A percentile compares a stretch with the other conserved stretches of the same genome.
These are phyloP conservation scores for Hemichromis elongatus DNA, from an alignment of 2,113 vertebrate genomes.

Conservation along the genomic window DNA sequence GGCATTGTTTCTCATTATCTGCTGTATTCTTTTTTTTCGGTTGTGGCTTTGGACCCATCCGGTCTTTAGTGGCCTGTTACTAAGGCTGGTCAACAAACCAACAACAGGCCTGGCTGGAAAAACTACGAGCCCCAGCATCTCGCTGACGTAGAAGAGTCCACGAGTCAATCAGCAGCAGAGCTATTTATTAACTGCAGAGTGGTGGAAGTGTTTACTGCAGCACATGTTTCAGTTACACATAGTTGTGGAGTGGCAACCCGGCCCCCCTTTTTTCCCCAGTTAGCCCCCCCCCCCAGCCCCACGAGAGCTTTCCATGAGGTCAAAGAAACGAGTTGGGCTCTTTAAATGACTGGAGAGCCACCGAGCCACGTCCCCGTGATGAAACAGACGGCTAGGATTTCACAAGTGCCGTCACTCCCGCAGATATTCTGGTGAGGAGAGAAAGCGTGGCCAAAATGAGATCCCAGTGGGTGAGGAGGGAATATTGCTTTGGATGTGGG, in stretches of 20 bases:
- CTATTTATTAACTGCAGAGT: conserved; percentile 69
- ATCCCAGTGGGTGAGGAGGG: background rate
- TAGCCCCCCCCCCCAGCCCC: background rate
- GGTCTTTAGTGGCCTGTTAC: conserved; percentile 6
- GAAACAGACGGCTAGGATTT: conserved; percentile 43
- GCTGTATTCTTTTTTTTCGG: background rate
- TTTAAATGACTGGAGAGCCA: conserved; percentile 34
- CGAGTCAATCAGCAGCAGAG: conserved; percentile 60
- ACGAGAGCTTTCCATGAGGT: conserved; percentile 72
- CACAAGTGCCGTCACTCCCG: conserved; percentile 28
- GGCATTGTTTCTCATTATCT: conserved; percentile 18
- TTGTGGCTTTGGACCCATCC: conserved; percentile 30
- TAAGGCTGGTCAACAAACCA: conserved; percentile 36
- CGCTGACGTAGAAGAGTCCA: conserved; percentile 40
- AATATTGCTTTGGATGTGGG: background rate
- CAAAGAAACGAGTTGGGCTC: conserved; percentile 51
- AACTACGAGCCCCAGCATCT: background rate
- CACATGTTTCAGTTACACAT: conserved; percentile 55
- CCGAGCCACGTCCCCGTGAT: conserved; percentile 45
- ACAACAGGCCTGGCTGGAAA: conserved; percentile 48
- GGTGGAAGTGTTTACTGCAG: conserved; percentile 62
- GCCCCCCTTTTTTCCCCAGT: background rate
- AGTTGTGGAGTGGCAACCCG: conserved; percentile 13
- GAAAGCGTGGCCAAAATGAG: background rate
- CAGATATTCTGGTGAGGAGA: background rate